Evolutionary conservation across 1,140 invertebrate species (phyloP).

Genomic region (Sycophila sp.): DNA sequence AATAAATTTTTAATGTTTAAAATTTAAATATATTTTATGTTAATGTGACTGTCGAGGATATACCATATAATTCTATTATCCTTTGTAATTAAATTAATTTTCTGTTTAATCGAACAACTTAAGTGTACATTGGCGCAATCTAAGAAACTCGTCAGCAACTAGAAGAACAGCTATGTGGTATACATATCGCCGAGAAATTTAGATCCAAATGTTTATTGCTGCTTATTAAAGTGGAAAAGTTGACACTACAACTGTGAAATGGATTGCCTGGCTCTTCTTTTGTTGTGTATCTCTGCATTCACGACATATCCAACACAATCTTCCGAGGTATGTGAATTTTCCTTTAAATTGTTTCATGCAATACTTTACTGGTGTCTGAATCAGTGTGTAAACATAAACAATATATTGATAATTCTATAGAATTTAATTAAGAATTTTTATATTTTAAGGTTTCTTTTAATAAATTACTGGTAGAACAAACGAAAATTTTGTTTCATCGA

Average conservation of each 20-base stretch:
- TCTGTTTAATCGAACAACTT: background rate
- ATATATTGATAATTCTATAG: no score
- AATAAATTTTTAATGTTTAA: background rate
- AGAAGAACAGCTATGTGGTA: background rate
- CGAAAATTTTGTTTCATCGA: no score
- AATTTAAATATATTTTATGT: background rate
- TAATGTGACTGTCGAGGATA: background rate
- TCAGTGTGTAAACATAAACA: no score
- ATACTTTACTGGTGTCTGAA: no score
- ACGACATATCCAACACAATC: background rate
- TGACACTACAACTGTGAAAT: background rate
- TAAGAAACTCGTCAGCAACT: background rate
- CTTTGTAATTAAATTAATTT: background rate
- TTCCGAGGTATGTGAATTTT: background rate
- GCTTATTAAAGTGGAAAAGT: background rate
- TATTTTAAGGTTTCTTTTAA: background rate
- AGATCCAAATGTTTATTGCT: background rate
- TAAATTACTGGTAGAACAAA: background rate
- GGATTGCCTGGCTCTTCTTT: background rate
- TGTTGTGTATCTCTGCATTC: background rate
- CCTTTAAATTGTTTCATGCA: background rate
- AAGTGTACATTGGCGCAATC: background rate
- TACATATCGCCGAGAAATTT: background rate
- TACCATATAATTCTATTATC: background rate
- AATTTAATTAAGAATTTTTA: background rate